phyloP scores from a whole-genome alignment of 2,113 vertebrate genomes.

The Copsychus sechellarum region DNA sequence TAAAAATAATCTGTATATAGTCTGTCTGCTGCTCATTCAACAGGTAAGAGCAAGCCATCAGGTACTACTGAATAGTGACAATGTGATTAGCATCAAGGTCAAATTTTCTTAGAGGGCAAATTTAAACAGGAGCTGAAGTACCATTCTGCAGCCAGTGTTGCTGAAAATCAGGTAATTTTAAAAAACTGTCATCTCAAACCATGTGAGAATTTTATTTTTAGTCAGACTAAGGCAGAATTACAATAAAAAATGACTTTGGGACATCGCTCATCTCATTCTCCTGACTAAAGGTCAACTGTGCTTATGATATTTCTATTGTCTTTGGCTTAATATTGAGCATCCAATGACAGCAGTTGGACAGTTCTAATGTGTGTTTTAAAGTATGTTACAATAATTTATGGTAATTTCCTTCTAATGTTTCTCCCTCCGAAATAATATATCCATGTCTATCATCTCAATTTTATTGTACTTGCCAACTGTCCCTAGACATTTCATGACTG shows the following conservation, averaged over 20 bases:
- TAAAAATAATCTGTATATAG: background rate
- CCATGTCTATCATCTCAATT: background rate
- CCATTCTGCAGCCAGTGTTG: background rate
- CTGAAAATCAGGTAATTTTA: background rate
- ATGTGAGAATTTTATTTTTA: slow-evolving; percentile 29
- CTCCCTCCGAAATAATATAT: background rate
- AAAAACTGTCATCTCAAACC: background rate
- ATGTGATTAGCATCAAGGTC: background rate
- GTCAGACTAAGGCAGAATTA: background rate
- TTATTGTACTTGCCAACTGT: background rate
- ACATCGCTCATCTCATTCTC: background rate
- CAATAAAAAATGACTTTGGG: background rate
- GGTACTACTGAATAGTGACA: background rate
- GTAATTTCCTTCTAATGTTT: background rate
- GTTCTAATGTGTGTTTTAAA: background rate
- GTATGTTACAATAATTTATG: background rate
- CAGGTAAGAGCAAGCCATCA: background rate
- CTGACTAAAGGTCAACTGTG: background rate
- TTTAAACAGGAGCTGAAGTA: background rate
- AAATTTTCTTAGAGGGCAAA: background rate
- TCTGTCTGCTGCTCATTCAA: background rate
- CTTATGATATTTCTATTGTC: background rate
- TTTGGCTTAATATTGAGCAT: background rate
- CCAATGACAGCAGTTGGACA: background rate
- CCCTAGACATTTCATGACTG: background rate